These are phyloP conservation scores for Cotesia congregata DNA, from an alignment of 2,888 invertebrate genomes.

Conservation along the genomic window DNA sequence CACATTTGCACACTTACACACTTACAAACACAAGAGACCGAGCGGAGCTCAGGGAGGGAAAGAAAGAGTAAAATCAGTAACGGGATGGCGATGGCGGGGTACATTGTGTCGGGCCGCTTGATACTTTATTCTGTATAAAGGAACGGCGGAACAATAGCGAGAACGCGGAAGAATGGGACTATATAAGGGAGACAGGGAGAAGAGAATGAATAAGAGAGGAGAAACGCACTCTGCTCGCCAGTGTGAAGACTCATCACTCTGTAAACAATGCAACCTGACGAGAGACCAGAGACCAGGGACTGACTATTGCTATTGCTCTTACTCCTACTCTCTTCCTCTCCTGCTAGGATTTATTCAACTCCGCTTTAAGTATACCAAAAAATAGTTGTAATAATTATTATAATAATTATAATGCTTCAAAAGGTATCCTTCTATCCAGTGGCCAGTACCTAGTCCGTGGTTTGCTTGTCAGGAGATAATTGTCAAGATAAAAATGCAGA, in stretches of 20 bases:
- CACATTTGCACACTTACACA: background rate
- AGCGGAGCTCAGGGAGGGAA: conserved; percentile 42
- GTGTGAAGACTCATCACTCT: conserved; percentile 70
- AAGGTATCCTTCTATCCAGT: background rate
- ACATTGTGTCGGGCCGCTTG: conserved; percentile 67
- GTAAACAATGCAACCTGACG: conserved; percentile 65
- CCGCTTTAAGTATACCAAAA: conserved; percentile 1
- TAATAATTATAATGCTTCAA: conserved; percentile 22
- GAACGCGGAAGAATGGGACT: conserved; percentile 67
- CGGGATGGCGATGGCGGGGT: conserved; percentile 60
- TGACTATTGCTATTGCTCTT: conserved; percentile 15
- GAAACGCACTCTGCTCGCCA: conserved; percentile 48
- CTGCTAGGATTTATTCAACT: conserved; percentile 7
- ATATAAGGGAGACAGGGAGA: conserved; percentile 58
- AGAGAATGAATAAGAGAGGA: conserved; percentile 41
- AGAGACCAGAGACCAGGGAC: conserved; percentile 59
- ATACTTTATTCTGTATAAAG: conserved; percentile 69
- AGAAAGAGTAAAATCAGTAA: conserved; percentile 57
- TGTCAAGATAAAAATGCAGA: too few species aligned
- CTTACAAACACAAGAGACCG: conserved; percentile 37
- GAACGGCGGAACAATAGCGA: conserved; percentile 67
- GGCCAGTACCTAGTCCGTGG: too few species aligned
- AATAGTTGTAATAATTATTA: conserved; percentile 19
- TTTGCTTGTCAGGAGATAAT: too few species aligned
- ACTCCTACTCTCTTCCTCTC: background rate